Base-by-base conservation (phyloP, 2,797 vertebrate species). In the Miichthys miiuy region DNA sequence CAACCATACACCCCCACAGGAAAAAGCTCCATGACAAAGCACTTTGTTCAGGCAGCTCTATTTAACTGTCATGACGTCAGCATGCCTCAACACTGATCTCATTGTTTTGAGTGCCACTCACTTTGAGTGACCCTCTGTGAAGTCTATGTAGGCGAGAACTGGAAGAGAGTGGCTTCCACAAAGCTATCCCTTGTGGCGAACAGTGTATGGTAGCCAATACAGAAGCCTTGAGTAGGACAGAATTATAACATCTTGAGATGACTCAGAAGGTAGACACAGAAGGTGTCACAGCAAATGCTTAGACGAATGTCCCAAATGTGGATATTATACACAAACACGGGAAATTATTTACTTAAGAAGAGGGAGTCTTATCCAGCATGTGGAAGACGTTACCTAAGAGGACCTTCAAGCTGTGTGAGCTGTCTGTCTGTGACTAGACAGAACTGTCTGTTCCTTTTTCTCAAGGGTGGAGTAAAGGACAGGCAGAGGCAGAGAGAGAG, bases 81-180 rank as follows among this genome's bases (percentile, higher is more conserved):
- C 80, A 77, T 14, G 68, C 80, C 80, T 64, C 77, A 90, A 95
- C 94, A 96, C 83, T 92, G 90, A 80, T 82, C 87, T 92, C 91
- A 93, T 95, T 96, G 94, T 96, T 86, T 68, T 68, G 77, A 72
- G 78, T 82, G 89, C 79, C 87, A 87, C 83, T 86, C 77, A 79
- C 63, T 83, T 89, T 84, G 78, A 91, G 86, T 84, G 88, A 91
- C 73, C 87, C 81, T 82, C 81, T 90, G 84, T 89, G 83, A 90
- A 92, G 83, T 84, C 80, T 57, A 52, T 64, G 91, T 91, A 80
- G 91, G 90, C 87, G 85, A 85, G 79, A 84, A 87, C 78, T 84
- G 79, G 89, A 79, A 86, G 68, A 85, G 62, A 91, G 85, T 73
- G 63, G 65, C 69, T 74, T 42, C 50, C 79, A 94, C 84, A 93